These are phyloP conservation scores for Mycetomoellerius zeteki DNA, from an alignment of 1,140 invertebrate genomes.

Conservation along the genomic window DNA sequence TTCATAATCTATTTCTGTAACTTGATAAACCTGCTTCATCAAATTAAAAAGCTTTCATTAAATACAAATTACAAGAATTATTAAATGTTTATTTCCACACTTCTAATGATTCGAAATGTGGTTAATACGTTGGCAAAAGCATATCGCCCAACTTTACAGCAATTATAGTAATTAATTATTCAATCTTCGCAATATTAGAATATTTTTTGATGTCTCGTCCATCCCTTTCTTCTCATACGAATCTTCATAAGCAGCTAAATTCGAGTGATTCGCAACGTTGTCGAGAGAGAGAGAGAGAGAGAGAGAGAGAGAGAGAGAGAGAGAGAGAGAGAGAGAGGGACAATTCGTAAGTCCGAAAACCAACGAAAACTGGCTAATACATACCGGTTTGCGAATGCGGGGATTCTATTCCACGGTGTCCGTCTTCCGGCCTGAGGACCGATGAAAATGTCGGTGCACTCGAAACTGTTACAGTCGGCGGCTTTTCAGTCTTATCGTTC, in stretches of 20 bases:
- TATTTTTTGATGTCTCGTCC: not conserved
- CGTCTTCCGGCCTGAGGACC: conserved; percentile 85
- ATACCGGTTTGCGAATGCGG: conserved; percentile 87
- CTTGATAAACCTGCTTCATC: not conserved
- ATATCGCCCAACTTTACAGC: not conserved
- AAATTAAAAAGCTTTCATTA: no score
- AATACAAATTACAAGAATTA: not conserved
- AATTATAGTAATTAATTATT: conserved; percentile 6
- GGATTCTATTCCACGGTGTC: conserved; percentile 85
- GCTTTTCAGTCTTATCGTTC: conserved; percentile 87
- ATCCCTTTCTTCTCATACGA: conserved; percentile 20
- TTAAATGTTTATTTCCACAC: not conserved
- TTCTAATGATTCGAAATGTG: not conserved
- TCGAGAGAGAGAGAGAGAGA: conserved; percentile 1
- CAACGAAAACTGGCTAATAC: conserved; percentile 49
- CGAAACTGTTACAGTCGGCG: conserved; percentile 85
- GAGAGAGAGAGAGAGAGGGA: conserved; percentile 6
- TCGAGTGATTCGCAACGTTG: conserved; percentile 25
- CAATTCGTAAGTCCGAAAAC: conserved; percentile 8
- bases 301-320: no score
- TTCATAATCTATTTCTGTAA: not conserved
- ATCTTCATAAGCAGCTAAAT: not conserved
- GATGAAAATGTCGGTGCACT: conserved; percentile 85
- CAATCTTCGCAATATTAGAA: not conserved
- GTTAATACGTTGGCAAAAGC: not conserved